phyloP scores from a whole-genome alignment of 2,113 vertebrate genomes.

The Myotis lucifugus region DNA sequence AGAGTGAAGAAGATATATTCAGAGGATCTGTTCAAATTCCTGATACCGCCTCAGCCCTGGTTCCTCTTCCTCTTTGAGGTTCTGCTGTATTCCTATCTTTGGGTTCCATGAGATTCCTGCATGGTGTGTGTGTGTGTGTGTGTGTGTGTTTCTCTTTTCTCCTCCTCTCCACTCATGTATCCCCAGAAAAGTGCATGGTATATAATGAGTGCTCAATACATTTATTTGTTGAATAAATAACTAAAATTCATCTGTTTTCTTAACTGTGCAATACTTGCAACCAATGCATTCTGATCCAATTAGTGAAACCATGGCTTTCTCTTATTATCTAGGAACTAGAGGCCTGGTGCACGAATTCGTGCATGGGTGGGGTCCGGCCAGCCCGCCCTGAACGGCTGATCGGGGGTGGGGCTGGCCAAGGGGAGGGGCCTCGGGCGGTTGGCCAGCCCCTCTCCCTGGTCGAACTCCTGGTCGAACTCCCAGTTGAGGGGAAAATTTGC shows the following conservation, averaged over 20 bases:
- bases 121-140: no score
- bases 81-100: not conserved
- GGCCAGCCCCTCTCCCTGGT: no score
- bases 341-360: no score
- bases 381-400: no score
- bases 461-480: no score
- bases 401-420: no score
- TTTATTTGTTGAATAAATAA: conserved; percentile 9
- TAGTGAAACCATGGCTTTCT: not conserved
- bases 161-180: not conserved
- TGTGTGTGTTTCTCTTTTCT: not conserved
- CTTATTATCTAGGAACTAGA: not conserved
- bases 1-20: not conserved
- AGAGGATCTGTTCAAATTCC: not conserved
- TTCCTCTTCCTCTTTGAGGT: not conserved
- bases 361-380: no score
- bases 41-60: not conserved
- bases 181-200: not conserved
- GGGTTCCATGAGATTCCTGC: not conserved
- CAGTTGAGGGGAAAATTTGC: no score
- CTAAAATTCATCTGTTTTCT: conserved; percentile 11
- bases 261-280: not conserved
- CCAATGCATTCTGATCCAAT: not conserved
- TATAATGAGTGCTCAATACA: not conserved
- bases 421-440: no score